Evolutionary conservation across 2,113 vertebrate genomes (phyloP).

Genomic region (Stercorarius parasiticus): DNA sequence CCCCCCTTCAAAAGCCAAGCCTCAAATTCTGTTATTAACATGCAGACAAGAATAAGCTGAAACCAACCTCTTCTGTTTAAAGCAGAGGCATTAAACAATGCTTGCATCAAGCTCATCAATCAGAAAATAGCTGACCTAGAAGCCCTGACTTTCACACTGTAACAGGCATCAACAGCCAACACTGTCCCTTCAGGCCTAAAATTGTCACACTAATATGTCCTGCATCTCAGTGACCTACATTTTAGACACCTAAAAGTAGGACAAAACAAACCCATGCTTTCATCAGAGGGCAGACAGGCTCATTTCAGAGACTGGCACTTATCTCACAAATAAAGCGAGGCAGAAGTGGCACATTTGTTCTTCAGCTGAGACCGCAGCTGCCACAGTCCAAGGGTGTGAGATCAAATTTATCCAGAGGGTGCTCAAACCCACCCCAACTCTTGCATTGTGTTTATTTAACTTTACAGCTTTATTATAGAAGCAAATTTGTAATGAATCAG

Average conservation of each 20-base stretch:
- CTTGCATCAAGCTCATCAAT: not conserved
- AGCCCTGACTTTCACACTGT: not conserved
- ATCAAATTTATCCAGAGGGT: not conserved
- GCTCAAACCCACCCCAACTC: not conserved
- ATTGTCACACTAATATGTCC: not conserved
- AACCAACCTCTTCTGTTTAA: not conserved
- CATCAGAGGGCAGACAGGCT: not conserved
- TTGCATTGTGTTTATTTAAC: not conserved
- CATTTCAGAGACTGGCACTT: not conserved
- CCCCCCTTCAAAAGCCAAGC: not conserved
- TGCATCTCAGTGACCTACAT: slow-evolving; percentile 47
- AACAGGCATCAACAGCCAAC: not conserved
- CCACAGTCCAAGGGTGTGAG: not conserved
- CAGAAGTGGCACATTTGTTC: not conserved
- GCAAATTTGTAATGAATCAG: not conserved
- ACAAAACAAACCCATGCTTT: not conserved
- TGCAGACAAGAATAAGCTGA: not conserved
- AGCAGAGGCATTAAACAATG: not conserved
- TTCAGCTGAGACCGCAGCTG: not conserved
- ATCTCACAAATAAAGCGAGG: not conserved
- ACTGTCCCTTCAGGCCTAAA: slow-evolving; percentile 27
- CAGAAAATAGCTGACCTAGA: not conserved
- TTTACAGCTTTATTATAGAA: not conserved
- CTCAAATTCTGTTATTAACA: not conserved
- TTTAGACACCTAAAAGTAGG: not conserved